Percentiles rank a stretch among this genome's conserved stretches.
Conservation (phyloP, 2,888 invertebrate species). For the Onthophagus sagittarius region DNA sequence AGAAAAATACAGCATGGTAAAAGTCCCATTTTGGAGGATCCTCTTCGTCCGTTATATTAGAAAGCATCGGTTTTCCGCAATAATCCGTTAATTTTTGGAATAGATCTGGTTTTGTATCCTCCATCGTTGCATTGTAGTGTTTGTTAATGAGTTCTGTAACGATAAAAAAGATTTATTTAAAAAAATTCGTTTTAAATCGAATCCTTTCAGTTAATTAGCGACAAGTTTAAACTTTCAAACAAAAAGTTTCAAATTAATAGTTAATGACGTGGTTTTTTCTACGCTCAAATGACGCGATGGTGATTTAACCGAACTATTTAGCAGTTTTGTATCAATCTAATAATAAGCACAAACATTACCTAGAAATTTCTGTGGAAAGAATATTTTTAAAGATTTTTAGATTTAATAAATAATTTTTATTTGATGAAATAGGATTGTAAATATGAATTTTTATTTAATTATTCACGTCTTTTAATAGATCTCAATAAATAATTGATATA, state of each 20-base stretch:
- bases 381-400: not conserved
- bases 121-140: slow-evolving; percentile 56
- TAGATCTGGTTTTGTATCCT: slow-evolving; percentile 56
- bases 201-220: not conserved
- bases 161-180: slow-evolving; percentile 16
- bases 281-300: not conserved
- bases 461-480: too few relatives aligned
- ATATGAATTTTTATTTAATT: too few relatives aligned
- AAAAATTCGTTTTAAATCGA: not conserved
- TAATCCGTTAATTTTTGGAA: slow-evolving; percentile 63
- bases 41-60: slow-evolving; percentile 59
- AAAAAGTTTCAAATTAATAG: not conserved
- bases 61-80: slow-evolving; percentile 71
- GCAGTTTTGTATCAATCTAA: not conserved
- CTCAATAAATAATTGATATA: too few relatives aligned
- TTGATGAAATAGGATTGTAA: too few relatives aligned
- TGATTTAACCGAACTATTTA: not conserved
- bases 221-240: not conserved
- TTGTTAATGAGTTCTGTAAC: slow-evolving; percentile 59
- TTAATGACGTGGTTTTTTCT: not conserved
- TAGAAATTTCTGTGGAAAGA: not conserved
- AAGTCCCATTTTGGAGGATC: slow-evolving; percentile 76
- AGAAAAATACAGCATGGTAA: slow-evolving; percentile 88
- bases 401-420: too few relatives aligned
- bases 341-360: not conserved